phyloP scores from a whole-genome alignment of 2,888 invertebrate species.

The Argyresthia goedartella region DNA sequence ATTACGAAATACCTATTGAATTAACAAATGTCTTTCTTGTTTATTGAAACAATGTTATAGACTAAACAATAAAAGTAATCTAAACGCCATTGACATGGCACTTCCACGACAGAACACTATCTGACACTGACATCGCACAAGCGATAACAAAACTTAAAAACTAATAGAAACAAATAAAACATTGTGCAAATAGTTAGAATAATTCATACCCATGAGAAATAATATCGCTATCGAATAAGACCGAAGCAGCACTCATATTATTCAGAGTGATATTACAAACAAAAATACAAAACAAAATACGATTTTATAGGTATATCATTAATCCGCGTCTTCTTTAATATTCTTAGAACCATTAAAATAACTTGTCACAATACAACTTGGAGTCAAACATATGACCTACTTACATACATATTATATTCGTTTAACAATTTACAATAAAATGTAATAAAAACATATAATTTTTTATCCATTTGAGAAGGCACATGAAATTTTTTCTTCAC shows the following conservation, averaged over 20 bases:
- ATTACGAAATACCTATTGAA: constrained; percentile 66
- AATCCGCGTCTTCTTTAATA: too few relatives aligned
- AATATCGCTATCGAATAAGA: too few relatives aligned
- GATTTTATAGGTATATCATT: too few relatives aligned
- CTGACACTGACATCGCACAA: not conserved
- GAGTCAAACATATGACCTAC: constrained; percentile 20
- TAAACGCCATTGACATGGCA: not conserved
- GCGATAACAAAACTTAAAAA: not conserved
- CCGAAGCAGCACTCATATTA: too few relatives aligned
- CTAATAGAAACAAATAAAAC: not conserved
- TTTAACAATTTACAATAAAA: constrained; percentile 49
- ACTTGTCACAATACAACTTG: too few relatives aligned
- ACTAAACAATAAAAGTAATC: not conserved
- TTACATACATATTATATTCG: constrained; percentile 35
- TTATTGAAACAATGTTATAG: not conserved
- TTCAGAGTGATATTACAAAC: too few relatives aligned
- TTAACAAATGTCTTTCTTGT: constrained; percentile 39
- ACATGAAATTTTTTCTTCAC: constrained; percentile 65
- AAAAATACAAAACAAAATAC: too few relatives aligned
- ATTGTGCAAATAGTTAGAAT: too few relatives aligned
- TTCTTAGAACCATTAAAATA: too few relatives aligned
- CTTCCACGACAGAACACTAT: not conserved
- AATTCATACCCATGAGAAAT: not conserved
- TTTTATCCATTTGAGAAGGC: constrained; percentile 59
- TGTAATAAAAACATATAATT: constrained; percentile 49